A percentile compares a stretch with the other conserved stretches of the same genome.
Evolutionary conservation across 2,797 vertebrate species (phyloP).

Genomic region (Morelia viridis): DNA sequence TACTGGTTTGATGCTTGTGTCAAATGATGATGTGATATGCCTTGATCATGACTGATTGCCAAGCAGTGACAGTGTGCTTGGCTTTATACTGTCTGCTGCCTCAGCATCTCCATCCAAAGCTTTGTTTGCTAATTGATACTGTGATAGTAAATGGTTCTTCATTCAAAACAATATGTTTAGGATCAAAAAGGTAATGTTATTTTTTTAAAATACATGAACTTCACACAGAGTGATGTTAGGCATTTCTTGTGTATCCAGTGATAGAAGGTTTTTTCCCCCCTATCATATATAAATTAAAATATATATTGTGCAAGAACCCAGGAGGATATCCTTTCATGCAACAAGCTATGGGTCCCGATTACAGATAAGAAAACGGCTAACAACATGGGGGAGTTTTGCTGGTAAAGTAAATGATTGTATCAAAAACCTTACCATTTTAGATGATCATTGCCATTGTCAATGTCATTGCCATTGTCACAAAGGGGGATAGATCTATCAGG

Average conservation of each 20-base stretch:
- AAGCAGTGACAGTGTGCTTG: background rate
- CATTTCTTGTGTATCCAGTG: background rate
- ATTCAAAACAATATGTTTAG: background rate
- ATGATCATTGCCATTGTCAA: background rate
- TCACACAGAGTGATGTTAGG: background rate
- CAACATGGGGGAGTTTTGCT: background rate
- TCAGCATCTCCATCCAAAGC: background rate
- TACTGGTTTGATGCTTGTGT: background rate
- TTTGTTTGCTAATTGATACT: no score
- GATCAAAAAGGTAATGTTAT: background rate
- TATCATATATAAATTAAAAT: background rate
- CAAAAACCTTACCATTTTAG: background rate
- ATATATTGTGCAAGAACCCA: no score
- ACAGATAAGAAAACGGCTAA: background rate
- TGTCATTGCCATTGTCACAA: background rate
- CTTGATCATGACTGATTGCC: background rate
- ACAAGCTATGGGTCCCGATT: no score
- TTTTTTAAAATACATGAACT: background rate
- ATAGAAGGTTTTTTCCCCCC: background rate
- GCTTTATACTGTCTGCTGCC: background rate
- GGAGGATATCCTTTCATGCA: no score
- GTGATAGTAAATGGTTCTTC: background rate
- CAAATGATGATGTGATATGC: background rate
- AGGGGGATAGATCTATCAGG: background rate
- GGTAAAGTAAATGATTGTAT: background rate